Base-by-base conservation (phyloP, 1,140 invertebrate genomes). In the Papilio helenus region DNA sequence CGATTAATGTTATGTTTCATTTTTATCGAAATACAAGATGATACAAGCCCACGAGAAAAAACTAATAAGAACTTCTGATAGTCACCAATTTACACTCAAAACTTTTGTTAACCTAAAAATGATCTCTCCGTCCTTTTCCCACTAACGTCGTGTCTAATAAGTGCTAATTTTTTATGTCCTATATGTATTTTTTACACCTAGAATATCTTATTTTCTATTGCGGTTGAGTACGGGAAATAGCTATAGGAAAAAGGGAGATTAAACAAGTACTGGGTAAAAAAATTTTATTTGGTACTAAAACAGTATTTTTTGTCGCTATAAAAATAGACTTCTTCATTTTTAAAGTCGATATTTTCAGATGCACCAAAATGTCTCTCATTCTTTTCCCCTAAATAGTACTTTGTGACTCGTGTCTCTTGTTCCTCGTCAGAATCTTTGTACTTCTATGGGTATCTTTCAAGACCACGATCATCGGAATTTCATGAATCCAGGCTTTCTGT, bases 1-100 rank as follows among this genome's bases (percentile, higher is more conserved):
- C 89, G 90, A 93, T 92, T 92, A 90, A 90, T 83, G 84, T 80
- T 65, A 55, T 79, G 51, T 79, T 39, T 39, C 8, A 18, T 84
- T 87, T 85, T 83, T 81, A 82, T 83, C 84, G 83, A 14, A 61
- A 2, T 23, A 16, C 8, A 23, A 55, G 51, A 20, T 20, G 10
- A 58, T 3, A 58, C n/a, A 58, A 23, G 55, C 10, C 55, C 55
- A 58, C 23, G 8, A 58, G 8, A 9, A 23, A n/a, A n/a, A n/a
- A n/a, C n/a, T n/a, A n/a, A n/a, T n/a, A n/a, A 20, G 55, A 58
- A 20, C 3, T 18, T 46, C 44, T 46, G 3, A 14, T n/a, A 46
- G 44, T 16, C 44, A 2, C 44, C 12, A 46, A 1, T 46, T 46
- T 46, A 0, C 44, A 46, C 12, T 12, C 44, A 4, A 44, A 12